Base-by-base conservation (phyloP, 2,888 invertebrate genomes). In the Crematogaster levior region DNA sequence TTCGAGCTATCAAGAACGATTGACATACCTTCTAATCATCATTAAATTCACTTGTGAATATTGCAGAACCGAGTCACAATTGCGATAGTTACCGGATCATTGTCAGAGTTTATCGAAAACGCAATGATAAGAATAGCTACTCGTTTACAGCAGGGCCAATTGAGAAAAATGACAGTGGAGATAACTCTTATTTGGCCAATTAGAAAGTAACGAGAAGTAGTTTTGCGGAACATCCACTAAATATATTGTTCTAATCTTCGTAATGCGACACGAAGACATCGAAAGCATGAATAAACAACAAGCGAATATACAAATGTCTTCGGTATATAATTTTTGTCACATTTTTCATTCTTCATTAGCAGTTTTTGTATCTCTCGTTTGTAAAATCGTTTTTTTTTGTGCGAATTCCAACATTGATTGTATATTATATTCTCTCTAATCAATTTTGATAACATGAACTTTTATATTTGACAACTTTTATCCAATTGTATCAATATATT, bases 251-350 rank as follows among this genome's bases (percentile, higher is more conserved):
- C n/a, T 24, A 24, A 75, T 77, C n/a, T 74, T 24, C 24, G 27
- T 74, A 40, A 9, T 34, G 18, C 34, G 73, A 51, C 9, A 9
- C 15, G 48, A 1, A 48, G 7, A 48, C 7, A n/a, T n/a, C 7
- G 48, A 51, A 21, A 15, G 21, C 61, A 51, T 24, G 18, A 27
- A 24, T 46, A 46, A 46, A 5, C 37, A 68, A n/a, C n/a, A n/a
- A n/a, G n/a, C n/a, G 30, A 10, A 21, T 37, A 15, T 1, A 30
- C 27, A 12, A 53, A 34, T 77, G 68, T 84, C 7, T 58, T 24
- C 5, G 21, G 7, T 18, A 81, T 85, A 86, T 86, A 87, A 89
- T 84, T 87, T n/a, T 85, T 86, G 86, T 88, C 86, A 89, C 89
- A 86, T 90, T 91, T 88, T 88, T 88, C 72, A n/a, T 30, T 30